Base-by-base conservation (phyloP, 2,888 invertebrate species). In the Melipona bicolor region DNA sequence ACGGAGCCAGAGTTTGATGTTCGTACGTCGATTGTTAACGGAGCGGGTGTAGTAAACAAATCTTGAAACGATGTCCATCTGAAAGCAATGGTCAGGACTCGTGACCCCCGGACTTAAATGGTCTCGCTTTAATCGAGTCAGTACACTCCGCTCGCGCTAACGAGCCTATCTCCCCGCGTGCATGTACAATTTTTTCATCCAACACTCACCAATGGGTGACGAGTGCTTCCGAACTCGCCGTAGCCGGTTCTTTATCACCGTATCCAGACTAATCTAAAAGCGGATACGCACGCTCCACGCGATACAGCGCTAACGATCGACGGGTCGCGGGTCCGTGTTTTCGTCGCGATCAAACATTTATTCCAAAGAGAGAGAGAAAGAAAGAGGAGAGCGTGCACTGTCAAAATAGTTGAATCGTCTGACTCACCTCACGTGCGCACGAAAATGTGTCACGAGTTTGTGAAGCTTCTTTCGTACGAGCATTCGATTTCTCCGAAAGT, bases 71-170 rank as follows among this genome's bases (percentile, higher is more conserved):
- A 80, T 79, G 77, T 24, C 52, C 70, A 80, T 72, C 71, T 17
- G 49, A 67, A 70, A 71, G 64, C 68, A 76, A 75, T 49, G 75
- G 24, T 78, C 77, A 62, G 52, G 62, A 76, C 27, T 71, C 62
- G 76, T 76, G 85, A 85, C 85, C 85, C 84, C 70, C 78, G 85
- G 85, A 81, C 81, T 73, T 69, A 43, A 76, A 81, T 27, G 84
- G 71, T 81, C 56, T 59, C 72, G 59, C 61, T 43, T 75, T 75
- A 84, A 80, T 72, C 85, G 77, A 81, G 67, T 36, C 74, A 70
- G 69, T 80, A 73, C 61, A 72, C 56, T 83, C 32, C n/a, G 43
- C 19, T 61, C 68, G 62, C 54, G 74, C 64, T 50, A 62, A 64
- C 69, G 64, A 54, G 70, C 70, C 5, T 80, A 77, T 71, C 75